Conservation (phyloP, 2,113 vertebrate species). For the Trochalopteron elliotii region DNA sequence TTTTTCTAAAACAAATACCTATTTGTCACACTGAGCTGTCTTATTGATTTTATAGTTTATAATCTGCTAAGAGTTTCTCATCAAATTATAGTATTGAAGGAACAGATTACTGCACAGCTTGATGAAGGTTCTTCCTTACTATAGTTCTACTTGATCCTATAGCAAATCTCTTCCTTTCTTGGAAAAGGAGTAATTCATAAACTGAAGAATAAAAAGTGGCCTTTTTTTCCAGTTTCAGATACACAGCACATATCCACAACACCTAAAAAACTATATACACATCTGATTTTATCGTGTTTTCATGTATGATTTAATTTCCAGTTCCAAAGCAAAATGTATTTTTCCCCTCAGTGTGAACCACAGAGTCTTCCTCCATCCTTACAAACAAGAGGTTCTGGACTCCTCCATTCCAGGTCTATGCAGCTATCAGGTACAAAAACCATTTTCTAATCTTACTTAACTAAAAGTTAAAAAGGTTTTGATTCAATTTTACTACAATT, state of each 20-base stretch:
- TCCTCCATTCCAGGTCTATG: background rate
- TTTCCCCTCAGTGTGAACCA: background rate
- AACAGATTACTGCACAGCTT: conserved; percentile 30
- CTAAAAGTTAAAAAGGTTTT: background rate
- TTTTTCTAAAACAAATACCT: background rate
- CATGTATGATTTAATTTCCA: background rate
- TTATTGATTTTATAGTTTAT: background rate
- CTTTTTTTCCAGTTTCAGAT: background rate
- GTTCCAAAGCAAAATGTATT: background rate
- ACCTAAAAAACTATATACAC: background rate
- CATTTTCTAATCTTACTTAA: background rate
- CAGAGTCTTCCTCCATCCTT: background rate
- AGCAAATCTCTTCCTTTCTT: conserved; percentile 6
- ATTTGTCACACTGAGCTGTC: background rate
- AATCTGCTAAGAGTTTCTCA: conserved; percentile 24
- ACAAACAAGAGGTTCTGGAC: background rate
- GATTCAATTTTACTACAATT: background rate
- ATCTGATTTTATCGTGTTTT: background rate
- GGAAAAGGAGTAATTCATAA: background rate
- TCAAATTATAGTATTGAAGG: background rate
- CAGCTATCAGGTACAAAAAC: background rate
- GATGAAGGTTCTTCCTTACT: background rate
- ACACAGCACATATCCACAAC: background rate
- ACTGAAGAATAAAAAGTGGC: background rate
- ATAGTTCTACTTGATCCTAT: background rate